Evolutionary conservation across 2,888 invertebrate genomes (phyloP).

Genomic region (Dicyrtoma fusca): DNA sequence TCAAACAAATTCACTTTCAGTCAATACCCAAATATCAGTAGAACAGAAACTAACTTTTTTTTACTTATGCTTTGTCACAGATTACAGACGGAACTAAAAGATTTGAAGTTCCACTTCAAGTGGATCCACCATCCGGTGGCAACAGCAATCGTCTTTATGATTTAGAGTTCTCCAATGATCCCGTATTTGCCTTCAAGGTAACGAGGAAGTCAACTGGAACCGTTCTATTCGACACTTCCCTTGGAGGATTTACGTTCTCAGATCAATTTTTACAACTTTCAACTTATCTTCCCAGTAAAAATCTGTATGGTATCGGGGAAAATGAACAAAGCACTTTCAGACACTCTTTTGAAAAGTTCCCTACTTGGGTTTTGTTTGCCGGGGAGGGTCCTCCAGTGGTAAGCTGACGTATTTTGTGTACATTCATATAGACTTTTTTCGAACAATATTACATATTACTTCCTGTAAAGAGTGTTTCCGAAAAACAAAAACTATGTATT

Average conservation of each 20-base stretch:
- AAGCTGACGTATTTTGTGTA: constrained; percentile 19
- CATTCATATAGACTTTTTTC: no score
- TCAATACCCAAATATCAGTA: no score
- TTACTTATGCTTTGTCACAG: no score
- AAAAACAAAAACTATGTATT: not conserved
- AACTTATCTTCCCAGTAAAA: constrained; percentile 59
- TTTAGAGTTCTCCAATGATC: constrained; percentile 46
- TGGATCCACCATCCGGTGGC: constrained; percentile 40
- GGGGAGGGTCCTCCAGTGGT: constrained; percentile 58
- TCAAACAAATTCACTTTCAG: no score
- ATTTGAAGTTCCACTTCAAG: constrained; percentile 50
- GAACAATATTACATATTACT: no score
- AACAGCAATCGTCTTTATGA: constrained; percentile 53
- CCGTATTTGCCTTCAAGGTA: constrained; percentile 58
- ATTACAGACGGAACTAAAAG: constrained; percentile 43
- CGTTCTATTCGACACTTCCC: constrained; percentile 56
- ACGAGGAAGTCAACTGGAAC: constrained; percentile 47
- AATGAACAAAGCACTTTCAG: constrained; percentile 59
- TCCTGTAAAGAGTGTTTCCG: no score
- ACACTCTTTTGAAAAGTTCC: constrained; percentile 56
- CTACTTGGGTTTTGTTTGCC: constrained; percentile 59
- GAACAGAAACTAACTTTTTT: no score
- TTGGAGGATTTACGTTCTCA: constrained; percentile 60
- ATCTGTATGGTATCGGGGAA: constrained; percentile 62
- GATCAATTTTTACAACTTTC: constrained; percentile 62